Evolutionary conservation across 2,888 invertebrate species (phyloP).

Genomic region (Nysson spinosus): DNA sequence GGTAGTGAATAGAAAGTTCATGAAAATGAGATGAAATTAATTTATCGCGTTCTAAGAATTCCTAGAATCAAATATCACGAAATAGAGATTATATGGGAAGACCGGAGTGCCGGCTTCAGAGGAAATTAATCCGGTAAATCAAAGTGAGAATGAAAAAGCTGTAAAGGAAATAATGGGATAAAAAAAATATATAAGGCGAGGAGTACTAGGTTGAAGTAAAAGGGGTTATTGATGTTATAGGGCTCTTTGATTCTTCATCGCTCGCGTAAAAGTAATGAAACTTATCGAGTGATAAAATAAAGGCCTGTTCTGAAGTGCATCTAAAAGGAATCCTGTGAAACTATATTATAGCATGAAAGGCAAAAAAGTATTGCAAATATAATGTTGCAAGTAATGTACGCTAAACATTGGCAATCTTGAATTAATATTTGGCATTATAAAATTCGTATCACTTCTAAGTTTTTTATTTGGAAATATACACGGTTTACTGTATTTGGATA

Average conservation of each 20-base stretch:
- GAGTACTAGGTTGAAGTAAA: slow-evolving; percentile 5
- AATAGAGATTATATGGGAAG: slow-evolving; percentile 25
- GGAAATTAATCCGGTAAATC: slow-evolving; percentile 49
- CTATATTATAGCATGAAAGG: background rate
- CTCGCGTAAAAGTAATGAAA: slow-evolving; percentile 24
- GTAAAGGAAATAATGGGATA: background rate
- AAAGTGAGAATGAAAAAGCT: slow-evolving; percentile 35
- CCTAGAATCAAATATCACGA: slow-evolving; percentile 29
- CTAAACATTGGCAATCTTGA: too few species aligned
- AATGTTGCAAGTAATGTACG: too few species aligned
- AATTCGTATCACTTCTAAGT: too few species aligned
- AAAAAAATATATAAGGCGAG: slow-evolving; percentile 31
- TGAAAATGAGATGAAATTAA: slow-evolving; percentile 23
- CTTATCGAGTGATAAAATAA: slow-evolving; percentile 22
- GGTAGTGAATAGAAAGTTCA: background rate
- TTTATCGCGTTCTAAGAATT: slow-evolving; percentile 18
- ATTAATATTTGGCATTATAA: too few species aligned
- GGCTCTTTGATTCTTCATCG: slow-evolving; percentile 36
- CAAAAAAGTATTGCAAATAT: too few species aligned
- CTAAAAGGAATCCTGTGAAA: background rate
- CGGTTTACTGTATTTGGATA: too few species aligned
- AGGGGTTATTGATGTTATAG: slow-evolving; percentile 35
- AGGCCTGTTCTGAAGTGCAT: slow-evolving; percentile 17
- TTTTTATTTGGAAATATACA: too few species aligned
- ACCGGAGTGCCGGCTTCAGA: slow-evolving; percentile 7